Conservation (phyloP, 2,113 vertebrate species). For the rabbit (Oryctolagus cuniculus) region DNA sequence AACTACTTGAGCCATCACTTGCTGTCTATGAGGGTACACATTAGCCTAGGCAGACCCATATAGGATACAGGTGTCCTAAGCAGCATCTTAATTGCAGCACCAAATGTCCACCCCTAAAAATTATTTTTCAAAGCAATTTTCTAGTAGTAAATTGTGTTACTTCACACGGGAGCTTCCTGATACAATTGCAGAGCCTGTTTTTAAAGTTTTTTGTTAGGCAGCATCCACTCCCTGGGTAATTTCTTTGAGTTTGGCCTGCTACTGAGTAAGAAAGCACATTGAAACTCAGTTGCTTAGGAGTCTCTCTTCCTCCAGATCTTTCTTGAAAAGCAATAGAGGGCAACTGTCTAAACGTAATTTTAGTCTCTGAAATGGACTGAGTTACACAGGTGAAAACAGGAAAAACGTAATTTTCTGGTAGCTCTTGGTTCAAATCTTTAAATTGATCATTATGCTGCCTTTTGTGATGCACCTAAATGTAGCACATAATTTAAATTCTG, state of each 20-base stretch:
- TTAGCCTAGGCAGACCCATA: no score
- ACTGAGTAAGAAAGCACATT: not conserved
- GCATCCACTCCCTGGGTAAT: not conserved
- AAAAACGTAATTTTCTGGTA: not conserved
- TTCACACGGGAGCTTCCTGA: not conserved
- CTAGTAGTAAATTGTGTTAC: not conserved
- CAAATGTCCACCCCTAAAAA: no score
- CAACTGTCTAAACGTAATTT: not conserved
- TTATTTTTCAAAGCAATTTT: not conserved
- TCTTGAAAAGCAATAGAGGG: not conserved
- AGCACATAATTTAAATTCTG: not conserved
- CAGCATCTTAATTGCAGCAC: no score
- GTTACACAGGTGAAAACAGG: fast-evolving
- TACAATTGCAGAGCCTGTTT: not conserved
- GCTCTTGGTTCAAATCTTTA: not conserved
- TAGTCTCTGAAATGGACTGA: not conserved
- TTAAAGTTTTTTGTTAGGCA: not conserved
- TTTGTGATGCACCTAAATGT: not conserved
- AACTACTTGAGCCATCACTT: no score
- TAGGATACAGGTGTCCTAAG: no score
- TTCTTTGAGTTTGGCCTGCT: not conserved
- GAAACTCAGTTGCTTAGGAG: not conserved
- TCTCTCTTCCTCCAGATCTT: not conserved
- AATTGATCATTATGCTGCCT: not conserved
- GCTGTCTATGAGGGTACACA: no score